phyloP scores from a whole-genome alignment of 2,797 vertebrate genomes.

The Chromis chromis region DNA sequence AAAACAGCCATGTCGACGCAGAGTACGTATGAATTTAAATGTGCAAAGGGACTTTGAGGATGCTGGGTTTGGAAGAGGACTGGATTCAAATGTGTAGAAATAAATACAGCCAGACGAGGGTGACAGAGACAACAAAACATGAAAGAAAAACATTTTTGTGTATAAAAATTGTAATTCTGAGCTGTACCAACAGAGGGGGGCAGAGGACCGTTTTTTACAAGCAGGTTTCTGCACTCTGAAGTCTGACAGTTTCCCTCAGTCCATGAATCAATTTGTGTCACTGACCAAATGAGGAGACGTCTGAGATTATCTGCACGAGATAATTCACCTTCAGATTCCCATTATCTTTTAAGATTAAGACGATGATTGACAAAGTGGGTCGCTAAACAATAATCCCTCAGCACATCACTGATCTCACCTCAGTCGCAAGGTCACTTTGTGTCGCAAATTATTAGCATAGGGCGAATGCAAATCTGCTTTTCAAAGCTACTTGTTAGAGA shows the following conservation, averaged over 20 bases:
- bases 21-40: too few relatives aligned
- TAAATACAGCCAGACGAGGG: constrained; percentile 60
- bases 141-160: fast-evolving
- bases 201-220: constrained; percentile 52
- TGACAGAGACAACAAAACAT: constrained; percentile 37
- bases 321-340: constrained; percentile 12
- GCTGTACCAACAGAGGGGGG: constrained; percentile 62
- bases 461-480: constrained; percentile 39
- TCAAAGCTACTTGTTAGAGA: constrained; percentile 30
- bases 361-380: constrained; percentile 29
- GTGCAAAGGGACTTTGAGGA: not conserved
- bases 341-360: constrained; percentile 28
- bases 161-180: constrained; percentile 11
- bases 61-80: not conserved
- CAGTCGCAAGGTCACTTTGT: constrained; percentile 31
- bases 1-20: too few relatives aligned
- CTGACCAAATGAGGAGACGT: constrained; percentile 1
- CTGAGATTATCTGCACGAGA: constrained; percentile 16
- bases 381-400: constrained; percentile 22
- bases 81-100: constrained; percentile 17
- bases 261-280: constrained; percentile 36
- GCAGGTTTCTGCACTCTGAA: not conserved
- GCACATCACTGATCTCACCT: constrained; percentile 30
- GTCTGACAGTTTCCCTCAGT: not conserved
- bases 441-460: constrained; percentile 29